Base-by-base conservation (phyloP, 2,113 vertebrate species). In the Cephalopterus ornatus region DNA sequence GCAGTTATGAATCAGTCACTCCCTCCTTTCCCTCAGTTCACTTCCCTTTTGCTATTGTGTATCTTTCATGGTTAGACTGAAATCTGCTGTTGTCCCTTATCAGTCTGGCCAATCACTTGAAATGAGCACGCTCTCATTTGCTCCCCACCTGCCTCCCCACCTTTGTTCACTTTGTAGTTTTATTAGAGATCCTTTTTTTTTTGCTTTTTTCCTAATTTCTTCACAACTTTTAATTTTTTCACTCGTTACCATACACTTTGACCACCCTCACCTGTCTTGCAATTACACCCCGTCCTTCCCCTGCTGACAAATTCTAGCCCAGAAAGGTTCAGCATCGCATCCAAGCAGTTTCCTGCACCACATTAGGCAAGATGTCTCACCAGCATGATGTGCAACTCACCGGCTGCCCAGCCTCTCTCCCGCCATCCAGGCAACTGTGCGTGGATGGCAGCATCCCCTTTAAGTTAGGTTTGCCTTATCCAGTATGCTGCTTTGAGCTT, bases 41-140 rank as follows among this genome's bases (percentile, higher is more conserved):
- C 77, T 93, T 94, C 72, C 73, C 52, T 89, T 82, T 80, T 63
- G 47, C 66, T 74, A 67, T 72, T 70, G 47, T 75, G 14, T 32
- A 71, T 47, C 49, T 47, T 85, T 72, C 53, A 79, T 46, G 20
- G 2, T 70, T 58, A 83, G 53, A 85, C 3, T 53, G 39, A 41
- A 79, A 83, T 53, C 94, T 71, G 56, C 44, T 78, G 14, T 5
- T 68, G n/a, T 20, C 42, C 73, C 41, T 68, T 79, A 72, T 30
- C 63, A 39, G 32, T 70, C 91, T 32, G 86, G 70, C n/a, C 49
- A 75, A 76, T 59, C 70, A 44, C 56, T 61, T 61, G 27, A 65
- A 62, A 92, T 9, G 26, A 50, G 56, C 26, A 52, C 74, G 27
- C 8, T 83, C 86, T 77, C 24, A 52, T 74, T 88, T 89, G 65